These are phyloP conservation scores for Acrocephalus arundinaceus DNA, from an alignment of 2,113 vertebrate species.

Conservation along the genomic window DNA sequence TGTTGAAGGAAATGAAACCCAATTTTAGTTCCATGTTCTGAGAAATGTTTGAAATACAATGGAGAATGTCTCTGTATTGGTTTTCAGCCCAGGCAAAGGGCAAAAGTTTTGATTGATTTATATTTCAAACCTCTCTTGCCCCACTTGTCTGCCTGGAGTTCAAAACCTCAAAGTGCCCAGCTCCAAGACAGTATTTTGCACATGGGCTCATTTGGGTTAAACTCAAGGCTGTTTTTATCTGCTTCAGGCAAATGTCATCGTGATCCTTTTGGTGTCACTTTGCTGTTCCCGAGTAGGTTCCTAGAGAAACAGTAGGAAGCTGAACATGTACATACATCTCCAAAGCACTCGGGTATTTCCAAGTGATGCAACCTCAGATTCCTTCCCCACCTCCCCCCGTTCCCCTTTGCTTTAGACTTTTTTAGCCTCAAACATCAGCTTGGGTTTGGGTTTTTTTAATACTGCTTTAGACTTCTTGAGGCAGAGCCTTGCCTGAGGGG, in stretches of 20 bases:
- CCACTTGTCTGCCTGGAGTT: neutral
- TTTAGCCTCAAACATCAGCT: constrained; percentile 14
- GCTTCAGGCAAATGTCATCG: constrained; percentile 23
- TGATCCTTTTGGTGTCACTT: constrained; percentile 41
- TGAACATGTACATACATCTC: constrained; percentile 54
- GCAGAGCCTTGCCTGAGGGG: neutral
- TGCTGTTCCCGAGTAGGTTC: constrained; percentile 3
- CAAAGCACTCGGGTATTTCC: constrained; percentile 26
- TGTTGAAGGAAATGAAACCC: neutral
- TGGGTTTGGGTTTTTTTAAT: neutral
- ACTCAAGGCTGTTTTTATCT: constrained; percentile 6
- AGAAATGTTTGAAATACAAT: neutral
- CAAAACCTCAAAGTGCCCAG: neutral
- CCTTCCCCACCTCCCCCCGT: neutral
- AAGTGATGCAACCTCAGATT: constrained; percentile 58
- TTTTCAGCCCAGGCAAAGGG: constrained; percentile 21
- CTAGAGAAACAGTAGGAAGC: neutral
- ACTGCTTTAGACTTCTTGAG: neutral
- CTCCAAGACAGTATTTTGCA: neutral
- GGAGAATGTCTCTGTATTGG: neutral
- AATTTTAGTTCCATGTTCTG: constrained; percentile 4
- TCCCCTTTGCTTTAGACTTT: constrained; percentile 1
- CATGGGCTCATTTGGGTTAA: neutral
- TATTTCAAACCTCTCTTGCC: neutral
- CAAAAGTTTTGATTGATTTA: constrained; percentile 8